Base-by-base conservation (phyloP, 2,113 vertebrate genomes). In the Odontophorus gujanensis region DNA sequence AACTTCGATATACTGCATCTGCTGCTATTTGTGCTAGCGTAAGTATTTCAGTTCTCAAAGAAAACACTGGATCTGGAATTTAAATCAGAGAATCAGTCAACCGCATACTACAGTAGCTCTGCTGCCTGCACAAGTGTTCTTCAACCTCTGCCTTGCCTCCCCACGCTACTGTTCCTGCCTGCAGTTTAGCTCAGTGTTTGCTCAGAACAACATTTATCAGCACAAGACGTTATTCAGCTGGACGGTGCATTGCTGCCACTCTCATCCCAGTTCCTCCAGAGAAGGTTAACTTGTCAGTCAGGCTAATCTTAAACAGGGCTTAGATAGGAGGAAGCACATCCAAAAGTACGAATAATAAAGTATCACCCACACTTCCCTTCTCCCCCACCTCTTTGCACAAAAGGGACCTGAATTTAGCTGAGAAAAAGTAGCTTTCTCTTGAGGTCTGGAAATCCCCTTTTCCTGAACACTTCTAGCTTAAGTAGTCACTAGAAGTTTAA, bases 11-110 rank as follows among this genome's bases (percentile, higher is more conserved):
- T 68, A 71, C 14, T 67, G 7, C 40, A 43, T 81, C 87, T 75
- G 87, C 78, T 80, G 84, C 81, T 87, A 83, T 72, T 93, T 88
- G 51, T 78, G 85, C 61, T 58, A 86, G 53, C 40, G 21, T 91
- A 94, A 91, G 76, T 67, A 30, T 78, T 94, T 88, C 80, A 22
- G 57, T 86, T 94, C 92, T 90, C 90, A 90, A 84, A 84, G 65
- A 90, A 93, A 94, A 92, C 62, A 94, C 36, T 83, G 81, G 75
- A 88, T 78, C 76, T 72, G 43, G 58, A 51, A 62, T 94, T 96
- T 96, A 75, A 94, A 93, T 95, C 84, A 66, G 58, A 66, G 72
- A 87, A 89, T 89, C 85, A 78, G 59, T 13, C 59, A 77, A 50
- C 43, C 16, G 55, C 38, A 75, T 18, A 83, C 45, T 45, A 59